Evolutionary conservation across 2,797 vertebrate genomes (phyloP), one percentile per base, ranked within the genome.

Genomic region (Octomys mimax): DNA sequence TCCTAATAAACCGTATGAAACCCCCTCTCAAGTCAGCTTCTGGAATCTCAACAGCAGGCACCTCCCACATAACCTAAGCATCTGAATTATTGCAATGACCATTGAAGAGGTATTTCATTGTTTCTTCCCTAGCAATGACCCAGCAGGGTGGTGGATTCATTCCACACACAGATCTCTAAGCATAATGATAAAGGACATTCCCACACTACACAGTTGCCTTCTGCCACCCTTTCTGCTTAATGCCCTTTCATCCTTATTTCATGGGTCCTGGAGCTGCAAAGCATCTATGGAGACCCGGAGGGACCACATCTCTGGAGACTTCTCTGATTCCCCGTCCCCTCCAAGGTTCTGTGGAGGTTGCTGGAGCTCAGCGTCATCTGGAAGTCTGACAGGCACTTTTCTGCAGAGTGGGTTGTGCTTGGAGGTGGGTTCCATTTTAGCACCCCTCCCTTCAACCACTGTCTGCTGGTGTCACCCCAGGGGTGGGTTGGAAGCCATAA

Each of bases 401-500:
- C 90, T 59, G 28, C 92, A 0, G 0, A 90, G 80, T n/a, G 75
- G 68, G 66, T 71, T 36, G 2, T 31, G 28, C 21, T 86, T 62
- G 62, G 73, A 85, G 84, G 21, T 78, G 95, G 92, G 92, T 61
- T 95, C 28, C 5, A 0, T 89, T 94, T 94, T 94, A 81, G 84
- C 86, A 90, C 73, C 36, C 79, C 64, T 46, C 36, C 70, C 46
- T 26, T 89, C 85, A 85, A 61, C 95, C 89, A 39, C 70, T 8
- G 73, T 94, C 84, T 92, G 77, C 83, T 8, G 14, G 70, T 10
- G 7, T 95, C 84, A 82, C 59, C 81, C 64, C n/a, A 82, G 22
- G 71, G 66, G 36, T 52, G 92, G 80, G 49, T 62, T 89, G 66
- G 88, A 73, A 92, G 54, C 77, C 82, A 9, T 46, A 54, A 68